Evolutionary conservation across 2,888 invertebrate species (phyloP).

Genomic region (Drosophila cyrtoloma): DNA sequence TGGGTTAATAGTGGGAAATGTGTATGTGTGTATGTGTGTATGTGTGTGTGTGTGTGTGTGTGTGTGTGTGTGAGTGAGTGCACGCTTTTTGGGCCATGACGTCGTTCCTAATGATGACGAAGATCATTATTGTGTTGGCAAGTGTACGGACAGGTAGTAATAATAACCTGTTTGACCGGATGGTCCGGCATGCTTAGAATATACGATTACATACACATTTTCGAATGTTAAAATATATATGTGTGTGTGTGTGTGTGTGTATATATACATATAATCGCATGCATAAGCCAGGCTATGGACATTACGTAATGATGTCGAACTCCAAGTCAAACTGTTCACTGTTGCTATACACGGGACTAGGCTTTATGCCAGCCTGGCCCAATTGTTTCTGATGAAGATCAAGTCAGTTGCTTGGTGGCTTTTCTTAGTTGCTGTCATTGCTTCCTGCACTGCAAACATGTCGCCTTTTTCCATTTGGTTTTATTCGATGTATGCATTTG

Average conservation of each 20-base stretch:
- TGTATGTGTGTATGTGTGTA: slow-evolving; percentile 12
- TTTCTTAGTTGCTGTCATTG: slow-evolving; percentile 14
- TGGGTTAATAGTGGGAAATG: slow-evolving; percentile 75
- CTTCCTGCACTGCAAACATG: slow-evolving; percentile 7
- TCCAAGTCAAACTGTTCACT: slow-evolving; percentile 1
- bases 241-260: background rate
- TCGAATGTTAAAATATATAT: background rate
- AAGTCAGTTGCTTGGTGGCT: slow-evolving; percentile 11
- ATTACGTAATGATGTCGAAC: slow-evolving; percentile 44
- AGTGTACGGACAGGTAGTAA: slow-evolving; percentile 53
- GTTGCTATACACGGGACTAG: background rate
- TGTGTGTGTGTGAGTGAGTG: background rate
- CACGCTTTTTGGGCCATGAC: slow-evolving; percentile 49
- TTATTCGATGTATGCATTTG: background rate
- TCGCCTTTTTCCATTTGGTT: background rate
- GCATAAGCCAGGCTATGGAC: slow-evolving; percentile 7
- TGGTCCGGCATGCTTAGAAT: slow-evolving; percentile 68
- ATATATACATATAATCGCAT: slow-evolving; percentile 1
- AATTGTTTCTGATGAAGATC: background rate
- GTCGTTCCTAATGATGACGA: slow-evolving; percentile 24
- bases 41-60: background rate
- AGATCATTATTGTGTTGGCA: slow-evolving; percentile 33
- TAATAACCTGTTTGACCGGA: slow-evolving; percentile 72
- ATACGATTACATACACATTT: slow-evolving; percentile 9
- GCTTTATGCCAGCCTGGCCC: background rate